Evolutionary conservation across 2,888 invertebrate species (phyloP).

Genomic region (Alsophila aescularia): DNA sequence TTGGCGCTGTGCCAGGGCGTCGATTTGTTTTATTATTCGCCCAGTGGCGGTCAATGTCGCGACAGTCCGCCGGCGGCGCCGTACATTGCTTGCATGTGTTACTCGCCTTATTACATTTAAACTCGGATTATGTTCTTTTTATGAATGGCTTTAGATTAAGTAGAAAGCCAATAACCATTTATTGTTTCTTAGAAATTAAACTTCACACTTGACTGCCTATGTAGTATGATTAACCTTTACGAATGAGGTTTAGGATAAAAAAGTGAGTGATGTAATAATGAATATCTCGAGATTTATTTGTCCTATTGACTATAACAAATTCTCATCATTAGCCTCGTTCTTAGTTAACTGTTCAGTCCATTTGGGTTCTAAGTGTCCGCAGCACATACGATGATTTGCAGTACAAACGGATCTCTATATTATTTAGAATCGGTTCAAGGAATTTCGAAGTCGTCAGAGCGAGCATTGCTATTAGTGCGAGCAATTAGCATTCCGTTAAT

Average conservation of each 20-base stretch:
- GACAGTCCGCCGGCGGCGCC: conserved; percentile 66
- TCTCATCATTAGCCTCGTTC: conserved; percentile 33
- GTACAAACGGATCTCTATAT: conserved; percentile 58
- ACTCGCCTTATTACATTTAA: conserved; percentile 58
- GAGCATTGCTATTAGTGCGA: conserved; percentile 73
- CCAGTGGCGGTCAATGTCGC: conserved; percentile 82
- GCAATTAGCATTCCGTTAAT: conserved; percentile 80
- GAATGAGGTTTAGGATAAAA: conserved; percentile 23
- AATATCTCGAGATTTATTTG: conserved; percentile 26
- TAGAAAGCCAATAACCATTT: conserved; percentile 11
- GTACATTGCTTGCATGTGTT: conserved; percentile 69
- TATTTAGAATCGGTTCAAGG: conserved; percentile 75
- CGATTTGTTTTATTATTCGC: conserved; percentile 81
- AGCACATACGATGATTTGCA: conserved; percentile 20
- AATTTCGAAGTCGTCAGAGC: conserved; percentile 69
- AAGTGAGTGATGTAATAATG: conserved; percentile 22
- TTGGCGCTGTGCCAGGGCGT: conserved; percentile 76
- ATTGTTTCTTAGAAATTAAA: conserved; percentile 20
- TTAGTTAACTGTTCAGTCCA: conserved; percentile 30
- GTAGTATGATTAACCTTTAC: conserved; percentile 20
- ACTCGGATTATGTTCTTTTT: conserved; percentile 40
- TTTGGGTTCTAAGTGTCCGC: conserved; percentile 28
- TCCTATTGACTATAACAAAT: conserved; percentile 26
- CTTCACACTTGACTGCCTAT: conserved; percentile 16
- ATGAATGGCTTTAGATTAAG: conserved; percentile 17